Evolutionary conservation across 2,113 vertebrate species (phyloP), one percentile per base, ranked within the genome.

Genomic region (Miniopterus natalensis): DNA sequence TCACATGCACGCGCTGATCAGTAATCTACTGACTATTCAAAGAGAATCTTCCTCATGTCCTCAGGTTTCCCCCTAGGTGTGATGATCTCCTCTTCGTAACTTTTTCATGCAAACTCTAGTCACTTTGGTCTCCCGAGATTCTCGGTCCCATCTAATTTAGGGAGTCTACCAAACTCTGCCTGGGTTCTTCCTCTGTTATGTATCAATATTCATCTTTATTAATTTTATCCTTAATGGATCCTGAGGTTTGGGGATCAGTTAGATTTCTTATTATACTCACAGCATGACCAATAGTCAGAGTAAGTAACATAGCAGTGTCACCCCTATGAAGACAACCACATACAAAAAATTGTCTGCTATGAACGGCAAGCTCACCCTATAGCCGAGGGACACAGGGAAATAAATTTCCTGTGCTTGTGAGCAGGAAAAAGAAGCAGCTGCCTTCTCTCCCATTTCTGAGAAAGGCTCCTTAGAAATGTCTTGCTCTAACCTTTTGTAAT

Each of bases 401-500:
- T 51, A 31, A 31, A 45, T 70, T 83, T 80, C 63, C 63, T 78
- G 5, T 78, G 42, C 14, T 49, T 88, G 4, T 25, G 42, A 45
- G 42, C 9, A 78, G 20, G 27, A 90, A n/a, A 95, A 88, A 79
- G 71, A 96, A n/a, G 27, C 49, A 40, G 12, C 20, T 94, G 29
- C 23, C 25, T 75, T n/a, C 65, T 31, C 42, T 73, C 68, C 42
- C 23, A 73, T 45, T 75, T 92, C 83, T 94, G 61, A 83, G 59
- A 87, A 45, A 74, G 25, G 47, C 36, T 86, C 14, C 55, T 84
- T 92, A 55, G n/a, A 92, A 79, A 96, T 90, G 57, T 59, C 81
- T 96, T 83, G 73, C 27, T 66, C 61, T 93, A 95, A 94, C 83
- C 59, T 89, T 95, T 80, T 71, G 80, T 89, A 96, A 92, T 95